phyloP scores from a whole-genome alignment of 2,797 vertebrate species.

The Xiphorhynchus erythropygius region DNA sequence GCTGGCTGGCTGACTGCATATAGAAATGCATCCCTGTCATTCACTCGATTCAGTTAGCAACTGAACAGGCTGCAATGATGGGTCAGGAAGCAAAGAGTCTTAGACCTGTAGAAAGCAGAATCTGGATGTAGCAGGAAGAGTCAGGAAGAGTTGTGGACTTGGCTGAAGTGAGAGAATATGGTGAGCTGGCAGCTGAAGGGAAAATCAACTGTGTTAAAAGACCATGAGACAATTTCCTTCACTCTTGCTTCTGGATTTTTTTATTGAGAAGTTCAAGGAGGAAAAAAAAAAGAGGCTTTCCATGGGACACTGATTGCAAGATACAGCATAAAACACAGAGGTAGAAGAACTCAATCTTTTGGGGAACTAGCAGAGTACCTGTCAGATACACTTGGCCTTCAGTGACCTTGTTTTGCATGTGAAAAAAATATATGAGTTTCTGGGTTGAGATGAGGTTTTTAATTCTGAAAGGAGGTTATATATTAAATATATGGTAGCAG shows the following conservation, averaged over 20 bases:
- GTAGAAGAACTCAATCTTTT: background rate
- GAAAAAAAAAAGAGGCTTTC: background rate
- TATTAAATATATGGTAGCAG: conserved; percentile 44
- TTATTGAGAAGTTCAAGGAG: background rate
- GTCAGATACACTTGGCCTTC: background rate
- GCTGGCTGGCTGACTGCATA: background rate
- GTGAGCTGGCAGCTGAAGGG: background rate
- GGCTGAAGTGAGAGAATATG: background rate
- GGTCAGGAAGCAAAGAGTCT: background rate
- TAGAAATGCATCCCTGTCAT: background rate
- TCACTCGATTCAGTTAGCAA: background rate
- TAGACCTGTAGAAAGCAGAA: background rate
- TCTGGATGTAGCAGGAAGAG: background rate
- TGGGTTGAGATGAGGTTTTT: conserved; percentile 15
- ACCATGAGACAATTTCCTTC: background rate
- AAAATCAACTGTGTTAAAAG: background rate
- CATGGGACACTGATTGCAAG: background rate
- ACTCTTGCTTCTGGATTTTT: background rate
- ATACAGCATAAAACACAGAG: background rate
- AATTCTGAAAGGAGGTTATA: conserved; percentile 39
- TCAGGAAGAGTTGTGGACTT: background rate
- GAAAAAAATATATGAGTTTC: conserved; percentile 33
- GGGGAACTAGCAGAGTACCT: background rate
- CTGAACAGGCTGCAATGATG: background rate
- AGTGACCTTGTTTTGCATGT: conserved; percentile 20